Evolutionary conservation across 1,140 invertebrate species (phyloP).

Genomic region (Pogonognathellus flavescens): DNA sequence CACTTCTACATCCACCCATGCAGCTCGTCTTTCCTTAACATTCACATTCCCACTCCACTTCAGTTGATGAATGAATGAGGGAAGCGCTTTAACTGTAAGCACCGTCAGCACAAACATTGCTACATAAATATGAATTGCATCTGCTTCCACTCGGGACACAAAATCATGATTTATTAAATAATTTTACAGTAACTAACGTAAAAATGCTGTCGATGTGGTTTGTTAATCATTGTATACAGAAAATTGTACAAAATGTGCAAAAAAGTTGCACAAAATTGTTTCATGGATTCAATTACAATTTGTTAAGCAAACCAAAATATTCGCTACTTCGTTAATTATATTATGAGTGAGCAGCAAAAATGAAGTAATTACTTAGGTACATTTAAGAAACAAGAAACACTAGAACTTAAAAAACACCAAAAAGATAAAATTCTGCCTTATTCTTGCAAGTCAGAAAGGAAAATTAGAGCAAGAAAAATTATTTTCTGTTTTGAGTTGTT

Average conservation of each 20-base stretch:
- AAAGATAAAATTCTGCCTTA: too few species aligned
- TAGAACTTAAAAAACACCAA: background rate
- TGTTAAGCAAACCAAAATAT: too few species aligned
- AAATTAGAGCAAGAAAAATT: conserved; percentile 6
- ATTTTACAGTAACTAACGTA: background rate
- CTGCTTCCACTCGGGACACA: too few species aligned
- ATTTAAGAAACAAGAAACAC: too few species aligned
- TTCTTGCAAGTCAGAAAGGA: background rate
- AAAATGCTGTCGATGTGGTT: background rate
- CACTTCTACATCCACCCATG: background rate
- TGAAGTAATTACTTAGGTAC: too few species aligned
- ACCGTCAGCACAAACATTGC: conserved; percentile 24
- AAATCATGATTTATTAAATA: conserved; percentile 1
- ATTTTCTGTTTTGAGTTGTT: background rate
- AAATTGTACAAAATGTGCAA: too few species aligned
- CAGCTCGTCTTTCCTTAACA: background rate
- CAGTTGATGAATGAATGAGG: conserved; percentile 16
- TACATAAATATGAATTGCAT: background rate
- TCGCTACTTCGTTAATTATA: too few species aligned
- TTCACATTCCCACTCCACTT: background rate
- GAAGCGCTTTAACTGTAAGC: conserved; percentile 15
- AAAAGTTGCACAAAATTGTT: too few species aligned
- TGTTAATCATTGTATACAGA: background rate
- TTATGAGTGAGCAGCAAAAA: too few species aligned
- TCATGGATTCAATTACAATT: too few species aligned